Conservation (phyloP, 2,113 vertebrate genomes). For the Trematocara macrostoma region DNA sequence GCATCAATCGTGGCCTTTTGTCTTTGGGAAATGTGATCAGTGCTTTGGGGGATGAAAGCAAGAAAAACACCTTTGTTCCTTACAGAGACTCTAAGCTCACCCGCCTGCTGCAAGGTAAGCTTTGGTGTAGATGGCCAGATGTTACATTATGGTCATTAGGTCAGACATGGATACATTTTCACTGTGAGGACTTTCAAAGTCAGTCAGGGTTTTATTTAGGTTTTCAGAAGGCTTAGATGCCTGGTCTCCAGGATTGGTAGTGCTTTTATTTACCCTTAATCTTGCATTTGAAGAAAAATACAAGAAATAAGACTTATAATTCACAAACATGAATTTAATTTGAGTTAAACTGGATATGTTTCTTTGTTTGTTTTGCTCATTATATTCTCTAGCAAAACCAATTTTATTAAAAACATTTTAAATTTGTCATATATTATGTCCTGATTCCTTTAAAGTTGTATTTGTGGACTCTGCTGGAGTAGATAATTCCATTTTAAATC, state of each 20-base stretch:
- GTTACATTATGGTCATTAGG: background rate
- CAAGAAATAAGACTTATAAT: background rate
- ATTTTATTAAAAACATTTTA: background rate
- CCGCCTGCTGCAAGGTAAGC: conserved; percentile 88
- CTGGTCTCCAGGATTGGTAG: accelerated
- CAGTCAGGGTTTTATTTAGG: background rate
- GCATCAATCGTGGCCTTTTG: conserved; percentile 91
- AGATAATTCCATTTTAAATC: background rate
- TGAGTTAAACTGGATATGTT: background rate
- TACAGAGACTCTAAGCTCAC: conserved; percentile 97
- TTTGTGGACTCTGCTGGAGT: background rate
- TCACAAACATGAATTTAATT: background rate
- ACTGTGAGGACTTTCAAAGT: background rate
- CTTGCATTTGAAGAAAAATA: background rate
- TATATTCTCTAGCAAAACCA: background rate
- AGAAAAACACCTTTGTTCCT: conserved; percentile 87
- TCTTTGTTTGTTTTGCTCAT: background rate
- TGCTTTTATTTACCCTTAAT: background rate
- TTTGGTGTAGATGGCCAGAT: conserved; percentile 14
- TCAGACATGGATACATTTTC: background rate
- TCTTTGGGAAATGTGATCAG: conserved; percentile 96
- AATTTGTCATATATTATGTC: background rate
- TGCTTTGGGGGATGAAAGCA: conserved; percentile 92
- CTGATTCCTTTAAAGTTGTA: background rate
- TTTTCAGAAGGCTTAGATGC: background rate